Evolutionary conservation across 2,113 vertebrate genomes (phyloP).

Genomic region (Scytalopus superciliaris): DNA sequence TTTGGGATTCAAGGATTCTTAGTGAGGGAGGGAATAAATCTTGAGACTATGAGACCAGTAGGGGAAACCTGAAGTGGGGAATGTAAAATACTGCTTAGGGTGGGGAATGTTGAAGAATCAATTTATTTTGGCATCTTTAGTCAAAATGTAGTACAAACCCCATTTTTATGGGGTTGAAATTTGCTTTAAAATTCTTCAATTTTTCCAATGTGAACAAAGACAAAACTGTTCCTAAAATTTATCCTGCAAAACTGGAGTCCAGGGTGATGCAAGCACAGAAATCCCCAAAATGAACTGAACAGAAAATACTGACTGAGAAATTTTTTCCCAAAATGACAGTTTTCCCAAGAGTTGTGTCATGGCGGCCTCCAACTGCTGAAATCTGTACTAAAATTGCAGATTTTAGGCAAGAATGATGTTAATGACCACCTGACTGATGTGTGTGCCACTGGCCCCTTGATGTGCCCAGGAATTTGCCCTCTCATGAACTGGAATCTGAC

Average conservation of each 20-base stretch:
- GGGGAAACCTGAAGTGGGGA: not conserved
- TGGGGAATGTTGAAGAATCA: not conserved
- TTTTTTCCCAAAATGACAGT: not conserved
- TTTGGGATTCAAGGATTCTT: not conserved
- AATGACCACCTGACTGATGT: not conserved
- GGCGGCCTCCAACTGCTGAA: not conserved
- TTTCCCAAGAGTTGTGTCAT: not conserved
- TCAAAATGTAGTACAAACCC: not conserved
- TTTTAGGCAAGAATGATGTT: not conserved
- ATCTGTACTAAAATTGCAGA: not conserved
- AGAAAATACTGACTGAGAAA: not conserved
- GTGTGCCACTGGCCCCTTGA: accelerated
- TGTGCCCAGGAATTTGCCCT: not conserved
- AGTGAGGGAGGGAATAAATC: not conserved
- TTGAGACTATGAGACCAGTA: not conserved
- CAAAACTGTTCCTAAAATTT: not conserved
- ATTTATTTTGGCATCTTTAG: not conserved
- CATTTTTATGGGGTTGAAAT: not conserved
- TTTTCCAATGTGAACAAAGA: not conserved
- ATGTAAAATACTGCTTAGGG: not conserved
- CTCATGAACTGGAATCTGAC: not conserved
- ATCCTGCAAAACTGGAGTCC: not conserved
- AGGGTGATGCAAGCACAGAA: not conserved
- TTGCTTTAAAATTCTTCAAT: not conserved
- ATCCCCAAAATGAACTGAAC: not conserved